Evolutionary conservation across 2,888 invertebrate species (phyloP).

Genomic region (Eilema sororculum): DNA sequence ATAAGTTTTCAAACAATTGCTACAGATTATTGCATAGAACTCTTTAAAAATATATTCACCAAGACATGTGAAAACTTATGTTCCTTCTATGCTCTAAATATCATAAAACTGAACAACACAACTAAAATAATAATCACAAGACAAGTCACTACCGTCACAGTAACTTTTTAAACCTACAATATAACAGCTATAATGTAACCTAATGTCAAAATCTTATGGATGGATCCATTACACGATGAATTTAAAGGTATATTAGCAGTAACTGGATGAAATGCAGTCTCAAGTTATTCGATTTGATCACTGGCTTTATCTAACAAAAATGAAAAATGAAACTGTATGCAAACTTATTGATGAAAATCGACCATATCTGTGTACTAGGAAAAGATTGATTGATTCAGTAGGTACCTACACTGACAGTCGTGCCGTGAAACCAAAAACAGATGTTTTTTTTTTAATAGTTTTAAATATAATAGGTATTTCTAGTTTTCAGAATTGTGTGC

Average conservation of each 20-base stretch:
- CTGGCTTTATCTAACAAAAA: slow-evolving; percentile 72
- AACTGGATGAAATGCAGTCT: slow-evolving; percentile 71
- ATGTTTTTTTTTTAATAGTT: too few relatives aligned
- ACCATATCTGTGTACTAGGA: not conserved
- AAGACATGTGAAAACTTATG: slow-evolving; percentile 1
- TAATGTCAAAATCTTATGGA: slow-evolving; percentile 75
- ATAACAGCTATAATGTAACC: slow-evolving; percentile 62
- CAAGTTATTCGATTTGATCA: slow-evolving; percentile 73
- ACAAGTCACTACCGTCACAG: slow-evolving; percentile 61
- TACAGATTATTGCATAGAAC: slow-evolving; percentile 2
- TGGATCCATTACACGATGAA: slow-evolving; percentile 75
- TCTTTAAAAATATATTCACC: slow-evolving; percentile 8
- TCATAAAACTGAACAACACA: slow-evolving; percentile 39
- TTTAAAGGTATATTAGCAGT: slow-evolving; percentile 62
- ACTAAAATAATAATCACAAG: slow-evolving; percentile 64
- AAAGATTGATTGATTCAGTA: too few relatives aligned
- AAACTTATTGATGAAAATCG: slow-evolving; percentile 22
- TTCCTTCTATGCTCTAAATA: slow-evolving; percentile 26
- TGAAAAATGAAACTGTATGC: slow-evolving; percentile 56
- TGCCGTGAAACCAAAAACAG: too few relatives aligned
- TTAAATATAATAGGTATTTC: not conserved
- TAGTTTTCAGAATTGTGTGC: not conserved
- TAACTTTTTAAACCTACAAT: slow-evolving; percentile 63
- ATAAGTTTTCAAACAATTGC: slow-evolving; percentile 3
- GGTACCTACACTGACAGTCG: not conserved